Conservation (phyloP, 2,797 vertebrate genomes). For the Naso thynnoides region DNA sequence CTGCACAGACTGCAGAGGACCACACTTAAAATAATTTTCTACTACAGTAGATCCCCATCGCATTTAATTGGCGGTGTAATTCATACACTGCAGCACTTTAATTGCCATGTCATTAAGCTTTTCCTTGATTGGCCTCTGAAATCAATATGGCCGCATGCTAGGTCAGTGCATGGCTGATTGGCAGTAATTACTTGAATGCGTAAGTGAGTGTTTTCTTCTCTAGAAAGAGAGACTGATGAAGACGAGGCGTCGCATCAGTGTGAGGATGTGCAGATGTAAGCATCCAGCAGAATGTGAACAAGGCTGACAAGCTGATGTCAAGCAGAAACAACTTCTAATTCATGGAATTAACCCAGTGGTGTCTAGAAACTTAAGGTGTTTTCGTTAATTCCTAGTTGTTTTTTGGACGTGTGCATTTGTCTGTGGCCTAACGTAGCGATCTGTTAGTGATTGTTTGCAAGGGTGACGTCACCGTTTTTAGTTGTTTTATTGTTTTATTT, state of each 20-base stretch:
- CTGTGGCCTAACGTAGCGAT: not conserved
- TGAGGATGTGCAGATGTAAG: conserved; percentile 25
- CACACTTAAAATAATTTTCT: conserved; percentile 24
- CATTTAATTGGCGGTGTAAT: conserved; percentile 61
- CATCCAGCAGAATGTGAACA: not conserved
- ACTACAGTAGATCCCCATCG: conserved; percentile 25
- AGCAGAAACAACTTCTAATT: not conserved
- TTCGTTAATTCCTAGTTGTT: not conserved
- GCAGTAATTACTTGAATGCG: conserved; percentile 63
- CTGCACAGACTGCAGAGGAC: not conserved
- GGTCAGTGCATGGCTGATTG: conserved; percentile 66
- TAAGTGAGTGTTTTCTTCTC: conserved; percentile 53
- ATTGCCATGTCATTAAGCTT: conserved; percentile 63
- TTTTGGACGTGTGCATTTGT: not conserved
- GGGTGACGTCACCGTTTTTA: not conserved
- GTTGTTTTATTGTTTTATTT: not conserved
- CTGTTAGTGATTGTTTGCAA: not conserved
- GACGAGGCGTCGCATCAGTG: not conserved
- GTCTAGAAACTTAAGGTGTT: not conserved
- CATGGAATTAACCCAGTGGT: not conserved
- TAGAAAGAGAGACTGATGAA: conserved; percentile 6
- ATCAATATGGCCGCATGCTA: conserved; percentile 65
- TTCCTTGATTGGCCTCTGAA: conserved; percentile 68
- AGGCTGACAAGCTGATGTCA: not conserved
- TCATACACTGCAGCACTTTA: conserved; percentile 61